Conservation (phyloP, 1,140 invertebrate genomes). For the Acromyrmex heyeri region DNA sequence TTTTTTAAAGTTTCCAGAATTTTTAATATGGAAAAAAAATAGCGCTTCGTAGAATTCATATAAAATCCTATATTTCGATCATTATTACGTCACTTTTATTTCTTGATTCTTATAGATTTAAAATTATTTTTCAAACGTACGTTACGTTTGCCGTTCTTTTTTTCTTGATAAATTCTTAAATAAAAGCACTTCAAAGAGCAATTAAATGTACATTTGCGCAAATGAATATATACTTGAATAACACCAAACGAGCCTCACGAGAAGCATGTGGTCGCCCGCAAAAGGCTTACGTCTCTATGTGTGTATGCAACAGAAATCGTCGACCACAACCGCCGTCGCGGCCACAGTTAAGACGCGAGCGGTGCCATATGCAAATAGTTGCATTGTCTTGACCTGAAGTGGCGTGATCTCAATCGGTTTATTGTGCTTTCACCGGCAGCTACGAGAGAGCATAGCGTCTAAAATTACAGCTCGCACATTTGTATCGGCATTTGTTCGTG, state of each 20-base stretch:
- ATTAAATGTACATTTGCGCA: background rate
- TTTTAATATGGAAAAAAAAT: too few species aligned
- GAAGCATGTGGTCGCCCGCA: conserved; percentile 16
- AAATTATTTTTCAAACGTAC: background rate
- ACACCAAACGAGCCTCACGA: conserved; percentile 13
- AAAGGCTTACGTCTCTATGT: conserved; percentile 16
- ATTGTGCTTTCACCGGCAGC: conserved; percentile 65
- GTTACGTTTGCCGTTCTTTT: background rate
- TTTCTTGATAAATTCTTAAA: background rate
- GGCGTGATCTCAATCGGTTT: conserved; percentile 61
- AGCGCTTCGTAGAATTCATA: background rate
- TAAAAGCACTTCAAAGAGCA: background rate
- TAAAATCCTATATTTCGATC: background rate
- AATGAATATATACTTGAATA: conserved; percentile 23
- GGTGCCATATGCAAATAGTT: conserved; percentile 70
- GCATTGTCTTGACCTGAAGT: conserved; percentile 75
- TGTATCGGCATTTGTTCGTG: background rate
- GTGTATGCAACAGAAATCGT: conserved; percentile 41
- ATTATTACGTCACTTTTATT: background rate
- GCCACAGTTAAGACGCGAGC: conserved; percentile 70
- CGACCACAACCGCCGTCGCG: conserved; percentile 52
- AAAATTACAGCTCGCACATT: conserved; percentile 35
- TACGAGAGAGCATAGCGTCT: background rate
- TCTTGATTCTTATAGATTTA: background rate
- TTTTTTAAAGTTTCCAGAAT: background rate